A percentile compares a stretch with the other conserved stretches of the same genome.
phyloP scores from a whole-genome alignment of 2,797 vertebrate genomes.

The Halcyon leucocephala region DNA sequence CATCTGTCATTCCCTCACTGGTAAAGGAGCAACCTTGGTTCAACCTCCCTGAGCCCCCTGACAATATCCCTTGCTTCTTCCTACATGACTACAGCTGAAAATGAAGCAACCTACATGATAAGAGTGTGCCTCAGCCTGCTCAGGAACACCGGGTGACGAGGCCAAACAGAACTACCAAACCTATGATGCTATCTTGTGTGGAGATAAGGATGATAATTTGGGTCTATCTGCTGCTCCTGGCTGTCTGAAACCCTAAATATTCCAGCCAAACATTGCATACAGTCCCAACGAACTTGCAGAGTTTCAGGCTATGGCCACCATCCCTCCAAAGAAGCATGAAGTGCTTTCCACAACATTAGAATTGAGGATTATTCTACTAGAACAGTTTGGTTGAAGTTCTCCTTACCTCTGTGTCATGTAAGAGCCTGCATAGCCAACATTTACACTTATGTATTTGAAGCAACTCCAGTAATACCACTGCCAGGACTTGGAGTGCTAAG shows the following conservation, averaged over 20 bases:
- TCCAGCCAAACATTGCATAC: not conserved
- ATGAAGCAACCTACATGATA: not conserved
- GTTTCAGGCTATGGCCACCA: not conserved
- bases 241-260: not conserved
- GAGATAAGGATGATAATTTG: not conserved
- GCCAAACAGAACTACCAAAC: not conserved
- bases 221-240: not conserved
- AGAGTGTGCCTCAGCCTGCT: not conserved
- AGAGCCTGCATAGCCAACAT: not conserved
- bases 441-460: not conserved
- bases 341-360: not conserved
- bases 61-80: not conserved
- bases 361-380: not conserved
- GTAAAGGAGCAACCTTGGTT: not conserved
- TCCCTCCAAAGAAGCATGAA: not conserved
- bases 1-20: not conserved
- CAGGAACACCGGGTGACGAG: not conserved
- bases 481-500: not conserved
- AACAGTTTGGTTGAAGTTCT: not conserved
- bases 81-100: not conserved
- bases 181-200: not conserved
- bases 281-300: not conserved
- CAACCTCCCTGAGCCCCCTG: too few relatives aligned
- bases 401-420: not conserved
- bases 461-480: not conserved